These are phyloP conservation scores for Heterocephalus glaber DNA, from an alignment of 2,113 vertebrate genomes.

Conservation along the genomic window DNA sequence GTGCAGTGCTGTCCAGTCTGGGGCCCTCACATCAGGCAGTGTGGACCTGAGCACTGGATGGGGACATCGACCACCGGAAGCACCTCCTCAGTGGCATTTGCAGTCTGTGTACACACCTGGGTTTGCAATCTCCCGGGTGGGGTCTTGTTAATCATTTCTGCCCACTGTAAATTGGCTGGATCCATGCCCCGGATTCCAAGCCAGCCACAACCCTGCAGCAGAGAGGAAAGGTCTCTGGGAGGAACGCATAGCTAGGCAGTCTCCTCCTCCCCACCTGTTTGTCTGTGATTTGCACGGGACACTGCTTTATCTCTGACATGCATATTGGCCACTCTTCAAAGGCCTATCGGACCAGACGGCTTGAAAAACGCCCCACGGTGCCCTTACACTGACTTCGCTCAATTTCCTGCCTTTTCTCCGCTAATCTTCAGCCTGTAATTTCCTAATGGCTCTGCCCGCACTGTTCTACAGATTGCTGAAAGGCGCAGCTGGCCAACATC, in stretches of 20 bases:
- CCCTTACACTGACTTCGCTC: constrained; percentile 32
- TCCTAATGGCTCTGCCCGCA: constrained; percentile 58
- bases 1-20: neutral
- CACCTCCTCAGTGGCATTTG: neutral
- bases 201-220: neutral
- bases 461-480: neutral
- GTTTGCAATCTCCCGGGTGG: neutral
- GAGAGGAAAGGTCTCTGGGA: neutral
- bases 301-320: neutral
- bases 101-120: neutral
- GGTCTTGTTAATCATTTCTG: neutral
- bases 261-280: neutral
- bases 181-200: neutral
- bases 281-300: neutral
- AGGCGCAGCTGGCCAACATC: neutral
- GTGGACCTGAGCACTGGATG: no score
- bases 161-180: neutral
- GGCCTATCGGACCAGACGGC: neutral
- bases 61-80: accelerated
- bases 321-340: neutral
- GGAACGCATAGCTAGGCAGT: neutral
- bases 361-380: constrained; percentile 26
- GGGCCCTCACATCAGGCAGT: neutral
- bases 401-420: constrained; percentile 60
- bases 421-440: constrained; percentile 67